Percentiles rank a stretch among this genome's conserved stretches.
These are phyloP conservation scores for Siniperca chuatsi DNA, from an alignment of 2,113 vertebrate genomes.

Conservation along the genomic window DNA sequence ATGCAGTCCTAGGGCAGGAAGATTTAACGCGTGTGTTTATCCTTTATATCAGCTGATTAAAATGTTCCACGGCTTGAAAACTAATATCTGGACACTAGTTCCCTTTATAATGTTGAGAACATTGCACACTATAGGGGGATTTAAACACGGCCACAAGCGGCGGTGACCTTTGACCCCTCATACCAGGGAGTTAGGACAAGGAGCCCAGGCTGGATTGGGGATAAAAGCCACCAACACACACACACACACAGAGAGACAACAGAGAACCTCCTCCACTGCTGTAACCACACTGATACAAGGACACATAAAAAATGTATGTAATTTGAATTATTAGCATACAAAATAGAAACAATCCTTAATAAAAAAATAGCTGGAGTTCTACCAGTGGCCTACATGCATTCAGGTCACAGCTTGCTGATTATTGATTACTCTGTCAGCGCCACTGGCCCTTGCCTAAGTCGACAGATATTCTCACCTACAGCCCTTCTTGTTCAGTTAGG, in stretches of 20 bases:
- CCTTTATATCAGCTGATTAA: constrained; percentile 41
- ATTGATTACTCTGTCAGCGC: constrained; percentile 57
- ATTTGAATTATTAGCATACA: neutral
- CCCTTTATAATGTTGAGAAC: constrained; percentile 66
- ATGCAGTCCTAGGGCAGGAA: neutral
- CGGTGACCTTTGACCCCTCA: constrained; percentile 81
- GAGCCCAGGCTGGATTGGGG: constrained; percentile 43
- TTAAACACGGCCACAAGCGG: constrained; percentile 77
- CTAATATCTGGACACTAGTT: constrained; percentile 44
- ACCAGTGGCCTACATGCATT: neutral
- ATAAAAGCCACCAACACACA: constrained; percentile 60
- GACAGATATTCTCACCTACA: constrained; percentile 62
- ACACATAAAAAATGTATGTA: neutral
- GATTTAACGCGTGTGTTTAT: constrained; percentile 1
- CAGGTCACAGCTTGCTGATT: constrained; percentile 50
- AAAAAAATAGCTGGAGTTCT: neutral
- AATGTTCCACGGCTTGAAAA: constrained; percentile 50
- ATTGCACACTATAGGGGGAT: constrained; percentile 77
- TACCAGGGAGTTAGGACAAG: constrained; percentile 77
- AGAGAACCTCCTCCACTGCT: neutral
- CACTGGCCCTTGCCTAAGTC: constrained; percentile 27
- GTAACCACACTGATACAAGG: neutral
- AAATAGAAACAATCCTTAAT: neutral
- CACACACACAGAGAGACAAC: constrained; percentile 17
- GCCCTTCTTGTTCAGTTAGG: neutral